Evolutionary conservation across 2,888 invertebrate genomes (phyloP).

Genomic region (Achlya flavicornis): DNA sequence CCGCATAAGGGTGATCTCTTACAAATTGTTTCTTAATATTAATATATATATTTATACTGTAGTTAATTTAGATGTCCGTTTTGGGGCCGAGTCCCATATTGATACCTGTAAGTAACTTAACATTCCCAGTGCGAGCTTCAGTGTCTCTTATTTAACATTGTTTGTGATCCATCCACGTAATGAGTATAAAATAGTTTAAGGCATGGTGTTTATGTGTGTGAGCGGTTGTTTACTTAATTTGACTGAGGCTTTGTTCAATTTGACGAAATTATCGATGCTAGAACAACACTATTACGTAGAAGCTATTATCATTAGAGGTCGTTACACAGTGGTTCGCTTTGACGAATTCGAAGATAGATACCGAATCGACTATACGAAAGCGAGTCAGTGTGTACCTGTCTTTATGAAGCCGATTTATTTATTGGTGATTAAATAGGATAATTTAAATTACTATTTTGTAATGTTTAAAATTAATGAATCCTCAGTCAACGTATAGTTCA

Average conservation of each 20-base stretch:
- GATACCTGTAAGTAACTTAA: conserved; percentile 82
- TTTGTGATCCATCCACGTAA: conserved; percentile 81
- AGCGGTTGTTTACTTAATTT: conserved; percentile 52
- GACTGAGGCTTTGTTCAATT: conserved; percentile 62
- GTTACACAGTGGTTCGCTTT: not conserved
- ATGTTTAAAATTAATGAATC: conserved; percentile 42
- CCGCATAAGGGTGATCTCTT: conserved; percentile 77
- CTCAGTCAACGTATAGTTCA: conserved; percentile 54
- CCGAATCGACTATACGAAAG: not conserved
- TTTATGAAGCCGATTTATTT: not conserved
- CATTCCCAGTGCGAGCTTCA: conserved; percentile 82
- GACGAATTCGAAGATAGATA: too few relatives aligned
- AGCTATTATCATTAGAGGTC: not conserved
- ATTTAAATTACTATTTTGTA: not conserved
- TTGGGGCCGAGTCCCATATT: conserved; percentile 66
- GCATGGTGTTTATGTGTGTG: conserved; percentile 81
- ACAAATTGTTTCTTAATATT: conserved; percentile 72
- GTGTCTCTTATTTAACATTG: conserved; percentile 72
- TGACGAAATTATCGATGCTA: not conserved
- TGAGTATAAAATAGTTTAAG: conserved; percentile 66
- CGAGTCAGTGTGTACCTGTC: not conserved
- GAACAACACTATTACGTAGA: conserved; percentile 7
- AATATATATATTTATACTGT: conserved; percentile 75
- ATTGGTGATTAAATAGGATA: not conserved
- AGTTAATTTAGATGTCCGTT: conserved; percentile 54